Conservation (phyloP, 2,888 invertebrate species). For the Trissolcus brochymenae region DNA sequence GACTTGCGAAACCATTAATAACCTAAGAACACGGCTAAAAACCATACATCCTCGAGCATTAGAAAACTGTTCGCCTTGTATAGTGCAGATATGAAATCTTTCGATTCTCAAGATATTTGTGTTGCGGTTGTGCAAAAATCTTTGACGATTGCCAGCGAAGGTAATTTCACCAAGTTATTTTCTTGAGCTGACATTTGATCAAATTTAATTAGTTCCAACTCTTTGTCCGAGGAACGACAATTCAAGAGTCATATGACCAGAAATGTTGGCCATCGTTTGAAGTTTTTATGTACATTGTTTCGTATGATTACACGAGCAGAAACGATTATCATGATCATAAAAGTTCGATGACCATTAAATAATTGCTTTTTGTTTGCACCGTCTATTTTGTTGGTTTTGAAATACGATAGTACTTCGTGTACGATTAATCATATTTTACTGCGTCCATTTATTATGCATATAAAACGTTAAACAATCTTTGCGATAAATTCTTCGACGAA, state of each 20-base stretch:
- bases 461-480: conserved; percentile 26
- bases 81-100: too few species aligned
- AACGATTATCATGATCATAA: conserved; percentile 30
- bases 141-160: too few species aligned
- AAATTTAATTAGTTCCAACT: too few species aligned
- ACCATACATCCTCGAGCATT: conserved; percentile 14
- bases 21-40: conserved; percentile 62
- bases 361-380: conserved; percentile 19
- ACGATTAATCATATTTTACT: conserved; percentile 27
- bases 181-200: too few species aligned
- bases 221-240: too few species aligned
- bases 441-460: conserved; percentile 26
- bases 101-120: too few species aligned
- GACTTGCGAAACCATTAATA: conserved; percentile 74
- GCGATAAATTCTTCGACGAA: background rate
- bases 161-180: too few species aligned
- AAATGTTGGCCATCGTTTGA: conserved; percentile 18
- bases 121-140: too few species aligned
- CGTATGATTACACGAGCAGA: conserved; percentile 19
- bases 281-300: conserved; percentile 17
- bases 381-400: conserved; percentile 22
- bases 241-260: conserved; percentile 6
- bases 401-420: conserved; percentile 19
- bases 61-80: background rate
- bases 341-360: conserved; percentile 33